These are phyloP conservation scores for Leptopilina myrica DNA, from an alignment of 2,888 invertebrate genomes.

Conservation along the genomic window DNA sequence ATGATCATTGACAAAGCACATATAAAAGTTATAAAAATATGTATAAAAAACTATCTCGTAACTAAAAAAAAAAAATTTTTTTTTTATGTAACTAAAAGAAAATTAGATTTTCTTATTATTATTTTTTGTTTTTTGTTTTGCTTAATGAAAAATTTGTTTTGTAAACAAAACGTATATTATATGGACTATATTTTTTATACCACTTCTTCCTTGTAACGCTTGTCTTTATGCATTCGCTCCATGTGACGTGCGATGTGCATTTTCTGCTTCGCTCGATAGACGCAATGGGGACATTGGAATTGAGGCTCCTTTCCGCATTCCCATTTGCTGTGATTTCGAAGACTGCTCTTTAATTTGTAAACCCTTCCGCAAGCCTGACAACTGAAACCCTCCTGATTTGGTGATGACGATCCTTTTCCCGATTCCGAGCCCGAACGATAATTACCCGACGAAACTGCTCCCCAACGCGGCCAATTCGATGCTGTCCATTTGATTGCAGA, in stretches of 20 bases:
- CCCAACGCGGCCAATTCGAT: constrained; percentile 80
- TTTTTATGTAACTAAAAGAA: neutral
- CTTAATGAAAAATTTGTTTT: neutral
- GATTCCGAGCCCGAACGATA: constrained; percentile 73
- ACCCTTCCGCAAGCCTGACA: constrained; percentile 90
- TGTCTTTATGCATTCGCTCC: constrained; percentile 78
- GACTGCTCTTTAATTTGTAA: constrained; percentile 91
- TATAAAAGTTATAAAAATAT: constrained; percentile 14
- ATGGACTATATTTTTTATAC: constrained; percentile 61
- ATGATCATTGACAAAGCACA: constrained; percentile 1
- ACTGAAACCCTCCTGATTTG: constrained; percentile 80
- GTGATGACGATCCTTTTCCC: constrained; percentile 65
- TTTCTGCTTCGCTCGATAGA: constrained; percentile 76
- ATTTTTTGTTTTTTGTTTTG: neutral
- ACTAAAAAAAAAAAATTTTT: neutral
- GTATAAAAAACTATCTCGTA: neutral
- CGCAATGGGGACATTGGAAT: constrained; percentile 76
- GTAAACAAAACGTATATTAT: neutral
- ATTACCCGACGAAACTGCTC: constrained; percentile 73
- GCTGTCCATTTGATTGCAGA: constrained; percentile 83
- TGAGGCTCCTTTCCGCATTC: constrained; percentile 77
- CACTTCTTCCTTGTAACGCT: constrained; percentile 74
- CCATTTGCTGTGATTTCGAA: constrained; percentile 75
- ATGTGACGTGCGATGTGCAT: constrained; percentile 77
- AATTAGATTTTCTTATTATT: neutral